These are phyloP conservation scores for Crambe crambe DNA, from an alignment of 37 sponge, comb jelly and placozoan species.

Conservation along the genomic window DNA sequence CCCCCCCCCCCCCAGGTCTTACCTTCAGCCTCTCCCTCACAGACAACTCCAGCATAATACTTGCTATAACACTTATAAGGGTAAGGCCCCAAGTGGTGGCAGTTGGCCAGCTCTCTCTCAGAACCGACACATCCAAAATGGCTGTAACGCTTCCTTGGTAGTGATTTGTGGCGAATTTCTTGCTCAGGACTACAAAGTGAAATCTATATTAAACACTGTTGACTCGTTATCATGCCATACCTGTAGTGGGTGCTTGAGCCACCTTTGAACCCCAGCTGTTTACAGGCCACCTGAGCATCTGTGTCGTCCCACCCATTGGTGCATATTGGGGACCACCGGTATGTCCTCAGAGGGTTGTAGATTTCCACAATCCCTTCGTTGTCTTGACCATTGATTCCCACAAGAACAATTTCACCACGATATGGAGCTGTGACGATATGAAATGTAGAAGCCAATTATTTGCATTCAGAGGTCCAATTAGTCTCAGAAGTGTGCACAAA, in stretches of 20 bases:
- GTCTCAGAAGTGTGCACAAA: no score
- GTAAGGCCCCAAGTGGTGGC: not conserved
- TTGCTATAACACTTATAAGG: constrained; percentile 15
- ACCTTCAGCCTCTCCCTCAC: not conserved
- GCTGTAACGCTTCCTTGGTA: constrained; percentile 19
- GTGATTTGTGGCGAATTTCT: not conserved
- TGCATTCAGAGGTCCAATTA: not conserved
- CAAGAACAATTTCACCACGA: constrained; percentile 15
- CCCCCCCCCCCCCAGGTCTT: no score
- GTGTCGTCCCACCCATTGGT: constrained; percentile 23
- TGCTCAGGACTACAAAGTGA: not conserved
- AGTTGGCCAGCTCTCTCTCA: constrained; percentile 11
- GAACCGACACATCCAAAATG: constrained; percentile 21
- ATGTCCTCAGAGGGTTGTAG: not conserved
- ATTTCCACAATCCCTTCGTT: constrained; percentile 35
- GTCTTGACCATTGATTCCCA: constrained; percentile 9
- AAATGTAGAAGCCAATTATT: not conserved
- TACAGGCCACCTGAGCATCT: constrained; percentile 21
- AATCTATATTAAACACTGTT: not conserved
- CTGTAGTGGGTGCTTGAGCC: constrained; percentile 15
- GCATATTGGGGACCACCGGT: constrained; percentile 45
- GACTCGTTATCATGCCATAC: not conserved
- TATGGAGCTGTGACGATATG: not conserved
- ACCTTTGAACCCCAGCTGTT: constrained; percentile 24
- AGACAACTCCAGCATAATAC: constrained; percentile 28